Evolutionary conservation across 2,888 invertebrate species (phyloP), one percentile per base, ranked within the genome.

Genomic region (Tanytarsus gracilentus): DNA sequence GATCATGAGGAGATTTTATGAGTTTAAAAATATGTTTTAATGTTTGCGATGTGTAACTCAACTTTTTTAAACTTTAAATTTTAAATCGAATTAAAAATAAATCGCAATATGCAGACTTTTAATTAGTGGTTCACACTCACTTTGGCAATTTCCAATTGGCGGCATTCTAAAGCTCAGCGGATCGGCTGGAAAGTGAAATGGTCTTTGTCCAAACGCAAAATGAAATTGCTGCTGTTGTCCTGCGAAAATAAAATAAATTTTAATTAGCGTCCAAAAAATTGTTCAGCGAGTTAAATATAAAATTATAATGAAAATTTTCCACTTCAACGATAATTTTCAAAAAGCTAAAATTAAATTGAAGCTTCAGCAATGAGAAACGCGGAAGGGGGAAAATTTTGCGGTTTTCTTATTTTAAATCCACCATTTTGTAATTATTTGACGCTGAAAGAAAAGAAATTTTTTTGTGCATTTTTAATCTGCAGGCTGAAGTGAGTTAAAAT

Each of bases 181-280:
- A 74, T 90, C 90, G 61, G 89, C 84, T 65, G 90, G 90, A 69
- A 93, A 89, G 62, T 89, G 85, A 74, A 90, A 88, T 60, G 90
- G 89, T 64, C 90, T 80, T 73, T 90, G 89, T 40, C 89, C 88
- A 67, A 88, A 88, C 69, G 90, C 90, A 77, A 93, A 91, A 77
- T 93, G 91, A 76, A 93, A 92, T 79, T 92, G 92, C 77, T 93
- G 92, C 78, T 93, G 93, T 77, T 90, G 90, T 79, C 93, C 93
- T 93, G 87, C 79, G 82, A 90, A 84, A 77, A 88, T n/a, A 33
- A n/a, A 33, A 33, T 5, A 33, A 33, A 33, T 33, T 11, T 11
- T 33, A 33, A 33, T 11, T 33, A 33, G n/a, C n/a, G 9, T 33
- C 6, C 33, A 11, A 23, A 44, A 44, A 23, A 21, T 44, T 44